A percentile compares a stretch with the other conserved stretches of the same genome.
phyloP scores from a whole-genome alignment of 2,797 vertebrate species.

The Mus spretus region DNA sequence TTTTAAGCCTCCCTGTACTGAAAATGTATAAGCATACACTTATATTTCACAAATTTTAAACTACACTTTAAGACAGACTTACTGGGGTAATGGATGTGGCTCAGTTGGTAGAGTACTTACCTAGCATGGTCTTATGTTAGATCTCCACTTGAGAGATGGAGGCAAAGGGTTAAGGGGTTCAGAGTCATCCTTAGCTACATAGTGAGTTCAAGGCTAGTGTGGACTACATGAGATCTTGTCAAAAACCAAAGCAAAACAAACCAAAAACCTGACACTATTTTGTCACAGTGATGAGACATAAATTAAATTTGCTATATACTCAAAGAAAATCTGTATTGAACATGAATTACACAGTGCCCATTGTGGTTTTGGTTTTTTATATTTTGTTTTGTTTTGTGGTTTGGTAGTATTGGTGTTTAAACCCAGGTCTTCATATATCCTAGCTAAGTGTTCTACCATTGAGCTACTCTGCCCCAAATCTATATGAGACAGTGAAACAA shows the following conservation, averaged over 20 bases:
- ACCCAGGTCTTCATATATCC: not conserved
- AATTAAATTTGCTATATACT: not conserved
- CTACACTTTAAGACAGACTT: not conserved
- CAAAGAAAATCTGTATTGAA: not conserved
- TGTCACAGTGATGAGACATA: not conserved
- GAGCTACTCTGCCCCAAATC: not conserved
- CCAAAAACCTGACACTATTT: not conserved
- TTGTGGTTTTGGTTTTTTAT: not conserved
- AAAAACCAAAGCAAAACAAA: not conserved
- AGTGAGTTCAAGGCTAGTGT: not conserved
- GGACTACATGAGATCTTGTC: not conserved
- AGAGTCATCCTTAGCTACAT: not conserved
- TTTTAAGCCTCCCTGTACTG: not conserved
- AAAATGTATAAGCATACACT: not conserved
- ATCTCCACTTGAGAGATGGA: not conserved
- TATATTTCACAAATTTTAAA: constrained; percentile 30
- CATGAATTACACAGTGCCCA: not conserved
- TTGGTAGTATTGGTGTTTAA: not conserved
- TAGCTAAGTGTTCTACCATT: not conserved
- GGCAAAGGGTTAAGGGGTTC: not conserved
- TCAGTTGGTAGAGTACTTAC: not conserved
- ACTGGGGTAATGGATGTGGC: not conserved
- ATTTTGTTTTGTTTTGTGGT: not conserved
- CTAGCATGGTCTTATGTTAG: not conserved
- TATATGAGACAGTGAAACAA: not conserved